Conservation (phyloP, 2,888 invertebrate genomes). For the Cephus spinipes region DNA sequence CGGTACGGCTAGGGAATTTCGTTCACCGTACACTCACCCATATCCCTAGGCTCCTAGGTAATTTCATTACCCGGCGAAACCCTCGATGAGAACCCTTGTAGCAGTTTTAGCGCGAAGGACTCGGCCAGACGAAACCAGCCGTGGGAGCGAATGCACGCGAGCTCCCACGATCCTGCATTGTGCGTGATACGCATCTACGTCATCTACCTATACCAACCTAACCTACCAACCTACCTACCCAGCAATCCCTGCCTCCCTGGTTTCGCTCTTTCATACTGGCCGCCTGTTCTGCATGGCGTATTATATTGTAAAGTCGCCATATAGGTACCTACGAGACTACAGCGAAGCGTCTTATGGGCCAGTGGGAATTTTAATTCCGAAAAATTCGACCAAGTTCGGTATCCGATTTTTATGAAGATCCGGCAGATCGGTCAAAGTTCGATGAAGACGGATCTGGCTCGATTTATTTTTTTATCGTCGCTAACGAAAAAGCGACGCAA, state of each 20-base stretch:
- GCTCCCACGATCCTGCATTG: constrained; percentile 56
- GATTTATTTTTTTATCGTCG: background rate
- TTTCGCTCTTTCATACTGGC: background rate
- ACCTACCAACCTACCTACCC: constrained; percentile 46
- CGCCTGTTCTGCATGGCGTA: background rate
- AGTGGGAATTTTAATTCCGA: background rate
- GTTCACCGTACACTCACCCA: too few species aligned
- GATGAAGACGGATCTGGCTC: too few species aligned
- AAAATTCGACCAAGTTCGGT: background rate
- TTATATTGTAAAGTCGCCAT: background rate
- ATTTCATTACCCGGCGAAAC: too few species aligned
- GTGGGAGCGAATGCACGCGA: constrained; percentile 59
- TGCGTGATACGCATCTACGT: constrained; percentile 61
- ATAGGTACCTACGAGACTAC: background rate
- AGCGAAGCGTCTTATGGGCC: background rate
- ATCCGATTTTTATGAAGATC: too few species aligned
- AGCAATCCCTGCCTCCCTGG: constrained; percentile 14
- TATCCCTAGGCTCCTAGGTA: too few species aligned
- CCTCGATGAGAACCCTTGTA: constrained; percentile 57
- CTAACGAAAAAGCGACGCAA: background rate
- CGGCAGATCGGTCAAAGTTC: too few species aligned
- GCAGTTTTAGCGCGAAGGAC: constrained; percentile 41
- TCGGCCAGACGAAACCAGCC: constrained; percentile 53
- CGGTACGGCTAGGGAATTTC: too few species aligned
- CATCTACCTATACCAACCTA: constrained; percentile 41